Evolutionary conservation across 1,140 invertebrate genomes (phyloP), one percentile per base, ranked within the genome.

Genomic region (Macrotrachela quadricornifera): DNA sequence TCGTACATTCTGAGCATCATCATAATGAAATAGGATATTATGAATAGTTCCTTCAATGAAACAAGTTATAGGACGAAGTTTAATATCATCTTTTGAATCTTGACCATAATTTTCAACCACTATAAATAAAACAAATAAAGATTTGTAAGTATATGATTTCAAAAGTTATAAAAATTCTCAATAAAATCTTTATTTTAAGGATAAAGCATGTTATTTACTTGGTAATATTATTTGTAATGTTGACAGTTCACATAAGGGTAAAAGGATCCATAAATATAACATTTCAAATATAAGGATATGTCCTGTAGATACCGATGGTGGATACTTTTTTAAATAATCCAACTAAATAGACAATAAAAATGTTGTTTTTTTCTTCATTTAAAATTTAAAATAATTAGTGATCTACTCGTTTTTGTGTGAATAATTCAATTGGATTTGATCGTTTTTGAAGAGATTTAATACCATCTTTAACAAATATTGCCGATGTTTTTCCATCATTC

Each of bases 231-330:
- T 58, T 10, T 62, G 56, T 4, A 78, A 59, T 48, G 74, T 68
- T 36, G 72, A 66, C 0, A 50, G 42, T 6, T 66, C 73, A 63
- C 78, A 79, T 17, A 76, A 77, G 2, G 78, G 74, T 57, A 81
- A 64, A 6, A 78, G 74, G 61, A 80, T 80, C 79, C 79, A 81
- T 21, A 81, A 64, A 57, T 79, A 81, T 6, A 81, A 65, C 58
- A 80, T 67, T 63, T 81, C 80, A 60, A 78, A 76, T 37, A 76
- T 70, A 13, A 80, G 67, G 39, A 81, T 72, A 63, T 76, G 79
- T 59, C 61, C 60, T 41, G 40, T 53, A 41, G 36, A 1, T 58
- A 38, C 17, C 39, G 59, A 64, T 1, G 62, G 61, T 10, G 58
- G 49, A 16, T 48, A 45, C 48, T 65, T 67, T 56, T 63, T 64